These are phyloP conservation scores for Cardiocondyla obscurior DNA, from an alignment of 1,140 invertebrate species.

Conservation along the genomic window DNA sequence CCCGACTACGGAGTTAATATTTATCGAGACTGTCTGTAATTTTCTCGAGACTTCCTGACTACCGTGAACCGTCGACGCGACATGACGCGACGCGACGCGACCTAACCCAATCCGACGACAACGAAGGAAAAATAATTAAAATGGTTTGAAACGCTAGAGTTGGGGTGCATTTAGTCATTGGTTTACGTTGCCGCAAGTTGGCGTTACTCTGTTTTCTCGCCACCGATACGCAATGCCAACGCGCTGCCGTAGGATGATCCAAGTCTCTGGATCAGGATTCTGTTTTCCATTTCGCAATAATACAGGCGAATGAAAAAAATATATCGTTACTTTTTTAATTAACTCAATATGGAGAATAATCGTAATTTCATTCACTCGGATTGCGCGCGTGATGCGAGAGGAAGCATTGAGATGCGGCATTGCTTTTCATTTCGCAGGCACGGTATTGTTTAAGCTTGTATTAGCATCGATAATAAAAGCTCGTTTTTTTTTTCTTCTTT, in stretches of 20 bases:
- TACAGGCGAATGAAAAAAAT: background rate
- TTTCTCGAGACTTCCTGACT: conserved; percentile 57
- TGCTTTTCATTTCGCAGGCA: background rate
- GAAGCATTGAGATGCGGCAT: background rate
- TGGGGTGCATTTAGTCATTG: background rate
- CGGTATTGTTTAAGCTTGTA: conserved; percentile 9
- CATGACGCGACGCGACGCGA: conserved; percentile 6
- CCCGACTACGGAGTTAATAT: conserved; percentile 68
- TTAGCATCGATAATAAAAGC: conserved; percentile 28
- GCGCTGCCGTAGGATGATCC: background rate
- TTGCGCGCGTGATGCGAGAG: background rate
- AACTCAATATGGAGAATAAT: background rate
- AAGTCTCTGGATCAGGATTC: no score
- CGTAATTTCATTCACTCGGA: background rate
- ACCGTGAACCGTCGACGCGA: conserved; percentile 30
- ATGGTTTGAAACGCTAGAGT: background rate
- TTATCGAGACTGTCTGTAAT: conserved; percentile 72
- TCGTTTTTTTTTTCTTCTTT: no score
- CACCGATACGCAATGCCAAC: background rate
- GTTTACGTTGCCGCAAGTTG: background rate
- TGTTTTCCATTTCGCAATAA: background rate
- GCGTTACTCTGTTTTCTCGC: background rate
- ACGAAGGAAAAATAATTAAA: conserved; percentile 60
- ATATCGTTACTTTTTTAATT: background rate
- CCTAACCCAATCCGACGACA: background rate